Evolutionary conservation across 2,113 vertebrate genomes (phyloP).

Genomic region (Cephalopholis sonnerati): DNA sequence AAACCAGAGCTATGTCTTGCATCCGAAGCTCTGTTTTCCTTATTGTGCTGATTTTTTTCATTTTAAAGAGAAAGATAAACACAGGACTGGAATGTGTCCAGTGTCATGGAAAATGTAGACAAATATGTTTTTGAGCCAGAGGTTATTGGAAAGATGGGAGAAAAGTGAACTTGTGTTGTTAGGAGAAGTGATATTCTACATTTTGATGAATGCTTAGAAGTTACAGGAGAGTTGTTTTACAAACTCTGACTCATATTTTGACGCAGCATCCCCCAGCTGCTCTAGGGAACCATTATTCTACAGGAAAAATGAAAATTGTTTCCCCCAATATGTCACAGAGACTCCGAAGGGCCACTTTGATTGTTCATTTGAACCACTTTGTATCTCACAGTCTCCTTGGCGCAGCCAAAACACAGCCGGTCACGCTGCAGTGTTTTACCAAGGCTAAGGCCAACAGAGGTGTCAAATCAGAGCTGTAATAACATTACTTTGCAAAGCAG

Average conservation of each 20-base stretch:
- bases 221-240: constrained; percentile 41
- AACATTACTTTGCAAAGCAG: constrained; percentile 50
- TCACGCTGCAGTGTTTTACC: constrained; percentile 37
- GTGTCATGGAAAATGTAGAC: constrained; percentile 47
- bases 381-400: neutral
- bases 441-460: constrained; percentile 47
- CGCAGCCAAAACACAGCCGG: constrained; percentile 43
- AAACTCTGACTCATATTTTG: constrained; percentile 51
- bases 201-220: constrained; percentile 37
- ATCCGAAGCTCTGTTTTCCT: constrained; percentile 56
- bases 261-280: neutral
- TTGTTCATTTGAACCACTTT: constrained; percentile 38
- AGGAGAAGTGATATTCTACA: constrained; percentile 21
- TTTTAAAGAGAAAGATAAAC: constrained; percentile 66
- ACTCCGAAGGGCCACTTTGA: constrained; percentile 38
- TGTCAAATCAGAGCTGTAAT: constrained; percentile 62
- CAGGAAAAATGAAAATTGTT: constrained; percentile 41
- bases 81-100: constrained; percentile 43
- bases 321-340: constrained; percentile 51
- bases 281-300: constrained; percentile 39
- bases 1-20: constrained; percentile 44
- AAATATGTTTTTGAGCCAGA: constrained; percentile 33
- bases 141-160: constrained; percentile 39
- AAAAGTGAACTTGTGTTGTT: constrained; percentile 21
- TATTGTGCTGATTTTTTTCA: constrained; percentile 49